A percentile compares a stretch with the other conserved stretches of the same genome.
These are phyloP conservation scores for Caenorhabditis macrosperma DNA, from an alignment of 2,888 invertebrate species.

Conservation along the genomic window DNA sequence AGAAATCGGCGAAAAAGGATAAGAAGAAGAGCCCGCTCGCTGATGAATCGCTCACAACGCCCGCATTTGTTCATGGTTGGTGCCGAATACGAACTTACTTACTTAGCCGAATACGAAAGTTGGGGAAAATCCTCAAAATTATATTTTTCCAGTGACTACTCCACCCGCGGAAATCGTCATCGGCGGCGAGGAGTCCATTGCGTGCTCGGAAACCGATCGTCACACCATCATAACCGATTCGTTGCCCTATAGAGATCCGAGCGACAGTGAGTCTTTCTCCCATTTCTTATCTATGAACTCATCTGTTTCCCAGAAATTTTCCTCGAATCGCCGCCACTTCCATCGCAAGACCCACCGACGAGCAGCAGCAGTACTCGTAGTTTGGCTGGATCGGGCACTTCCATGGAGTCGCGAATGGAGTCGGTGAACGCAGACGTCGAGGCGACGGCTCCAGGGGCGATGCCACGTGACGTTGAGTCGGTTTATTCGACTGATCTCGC, in stretches of 20 bases:
- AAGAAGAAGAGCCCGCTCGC: conserved; percentile 42
- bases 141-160: conserved; percentile 29
- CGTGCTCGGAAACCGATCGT: conserved; percentile 27
- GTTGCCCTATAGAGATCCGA: conserved; percentile 50
- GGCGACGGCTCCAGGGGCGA: neutral
- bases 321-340: conserved; percentile 8
- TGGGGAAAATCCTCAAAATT: no score
- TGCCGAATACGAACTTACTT: neutral
- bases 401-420: conserved; percentile 24
- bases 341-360: neutral
- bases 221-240: conserved; percentile 52
- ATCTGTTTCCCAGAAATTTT: conserved; percentile 22
- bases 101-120: no score
- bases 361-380: conserved; percentile 41
- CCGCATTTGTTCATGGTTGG: conserved; percentile 28
- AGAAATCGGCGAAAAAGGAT: conserved; percentile 40
- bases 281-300: neutral
- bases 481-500: conserved; percentile 30
- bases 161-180: conserved; percentile 33
- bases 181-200: conserved; percentile 18
- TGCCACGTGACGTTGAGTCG: conserved; percentile 16
- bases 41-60: neutral
- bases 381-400: conserved; percentile 24
- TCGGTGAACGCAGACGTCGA: neutral
- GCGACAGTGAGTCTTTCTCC: conserved; percentile 32